These are phyloP conservation scores for Coenonympha arcania DNA, from an alignment of 2,888 invertebrate genomes.

Conservation along the genomic window DNA sequence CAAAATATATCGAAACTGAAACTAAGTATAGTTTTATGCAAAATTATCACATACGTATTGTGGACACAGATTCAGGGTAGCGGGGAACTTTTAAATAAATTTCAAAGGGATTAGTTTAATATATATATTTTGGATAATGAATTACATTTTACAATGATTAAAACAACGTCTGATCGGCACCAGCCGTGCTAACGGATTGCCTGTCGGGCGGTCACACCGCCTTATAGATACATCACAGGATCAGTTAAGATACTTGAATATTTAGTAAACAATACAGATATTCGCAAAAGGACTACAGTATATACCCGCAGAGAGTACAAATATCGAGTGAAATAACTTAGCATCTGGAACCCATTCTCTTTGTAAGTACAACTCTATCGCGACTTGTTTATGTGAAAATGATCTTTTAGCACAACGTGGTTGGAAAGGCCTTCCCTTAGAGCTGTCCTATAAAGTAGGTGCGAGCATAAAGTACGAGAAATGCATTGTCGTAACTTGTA, in stretches of 20 bases:
- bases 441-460: constrained; percentile 24
- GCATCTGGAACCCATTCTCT: constrained; percentile 13
- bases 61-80: too few relatives aligned
- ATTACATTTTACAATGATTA: too few relatives aligned
- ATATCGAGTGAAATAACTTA: constrained; percentile 8
- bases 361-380: constrained; percentile 21
- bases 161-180: too few relatives aligned
- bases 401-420: constrained; percentile 11
- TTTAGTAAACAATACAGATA: not conserved
- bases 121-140: too few relatives aligned
- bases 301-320: not conserved
- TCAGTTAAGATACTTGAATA: too few relatives aligned
- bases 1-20: constrained; percentile 7
- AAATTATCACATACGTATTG: too few relatives aligned
- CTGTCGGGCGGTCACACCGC: too few relatives aligned
- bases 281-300: not conserved
- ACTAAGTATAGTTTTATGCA: too few relatives aligned
- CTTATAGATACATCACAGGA: too few relatives aligned
- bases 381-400: constrained; percentile 19
- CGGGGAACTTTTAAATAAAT: too few relatives aligned
- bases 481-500: constrained; percentile 8
- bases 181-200: too few relatives aligned
- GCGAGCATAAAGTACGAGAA: constrained; percentile 15
- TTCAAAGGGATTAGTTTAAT: too few relatives aligned
- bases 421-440: constrained; percentile 7